These are phyloP conservation scores for Melanophora roralis DNA, from an alignment of 2,888 invertebrate genomes.

Conservation along the genomic window DNA sequence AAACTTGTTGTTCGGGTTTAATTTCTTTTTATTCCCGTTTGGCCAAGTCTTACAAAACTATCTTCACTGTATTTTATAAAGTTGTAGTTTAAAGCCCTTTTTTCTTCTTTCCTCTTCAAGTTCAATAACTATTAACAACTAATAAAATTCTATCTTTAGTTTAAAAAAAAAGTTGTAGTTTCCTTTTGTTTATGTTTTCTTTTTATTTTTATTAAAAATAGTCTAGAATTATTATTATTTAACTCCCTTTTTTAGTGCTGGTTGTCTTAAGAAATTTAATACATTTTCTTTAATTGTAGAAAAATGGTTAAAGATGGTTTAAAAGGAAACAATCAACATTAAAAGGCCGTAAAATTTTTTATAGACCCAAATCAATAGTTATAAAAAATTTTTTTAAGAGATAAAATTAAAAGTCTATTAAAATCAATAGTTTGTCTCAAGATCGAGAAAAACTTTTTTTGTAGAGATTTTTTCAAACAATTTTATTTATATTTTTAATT, in stretches of 20 bases:
- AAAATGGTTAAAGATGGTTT: neutral
- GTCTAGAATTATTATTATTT: slow-evolving; percentile 21
- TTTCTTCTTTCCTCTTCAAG: neutral
- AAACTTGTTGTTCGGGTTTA: slow-evolving; percentile 45
- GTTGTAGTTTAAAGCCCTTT: slow-evolving; percentile 16
- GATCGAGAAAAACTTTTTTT: neutral
- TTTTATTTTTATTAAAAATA: neutral
- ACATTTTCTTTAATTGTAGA: slow-evolving; percentile 15
- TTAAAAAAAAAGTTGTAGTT: neutral
- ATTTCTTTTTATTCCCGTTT: neutral
- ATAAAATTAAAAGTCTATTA: neutral
- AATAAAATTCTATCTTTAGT: slow-evolving; percentile 34
- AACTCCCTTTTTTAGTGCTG: slow-evolving; percentile 30
- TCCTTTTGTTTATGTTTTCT: neutral
- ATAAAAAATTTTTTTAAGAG: neutral
- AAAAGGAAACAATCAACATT: neutral
- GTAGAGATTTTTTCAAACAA: neutral
- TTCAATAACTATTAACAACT: slow-evolving; percentile 41
- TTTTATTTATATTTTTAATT: neutral
- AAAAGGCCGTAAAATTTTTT: slow-evolving; percentile 1
- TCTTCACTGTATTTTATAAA: neutral
- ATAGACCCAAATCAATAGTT: neutral
- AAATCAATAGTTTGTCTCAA: neutral
- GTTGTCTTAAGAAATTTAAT: slow-evolving; percentile 20
- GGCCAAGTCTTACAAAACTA: slow-evolving; percentile 6